These are phyloP conservation scores for Orthonyx spaldingii DNA, from an alignment of 2,113 vertebrate species.

Conservation along the genomic window DNA sequence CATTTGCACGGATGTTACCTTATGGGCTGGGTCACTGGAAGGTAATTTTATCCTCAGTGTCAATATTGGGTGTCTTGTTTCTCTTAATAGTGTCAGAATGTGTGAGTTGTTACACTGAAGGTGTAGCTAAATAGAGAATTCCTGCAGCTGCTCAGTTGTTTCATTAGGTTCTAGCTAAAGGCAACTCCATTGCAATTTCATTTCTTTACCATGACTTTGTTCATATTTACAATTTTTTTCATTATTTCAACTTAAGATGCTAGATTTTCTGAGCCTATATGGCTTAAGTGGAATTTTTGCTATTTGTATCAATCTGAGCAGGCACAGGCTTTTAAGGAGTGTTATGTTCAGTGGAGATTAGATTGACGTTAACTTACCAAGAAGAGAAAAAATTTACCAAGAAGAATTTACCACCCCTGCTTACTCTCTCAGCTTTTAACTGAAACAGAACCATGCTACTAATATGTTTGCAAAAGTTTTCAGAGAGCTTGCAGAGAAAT, in stretches of 20 bases:
- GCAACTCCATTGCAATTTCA: neutral
- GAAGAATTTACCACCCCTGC: neutral
- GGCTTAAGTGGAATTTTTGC: neutral
- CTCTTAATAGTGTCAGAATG: neutral
- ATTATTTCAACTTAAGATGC: neutral
- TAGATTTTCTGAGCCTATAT: neutral
- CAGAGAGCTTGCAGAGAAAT: neutral
- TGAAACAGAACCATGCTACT: neutral
- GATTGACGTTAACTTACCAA: neutral
- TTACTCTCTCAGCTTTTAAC: neutral
- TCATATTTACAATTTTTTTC: neutral
- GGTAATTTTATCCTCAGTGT: neutral
- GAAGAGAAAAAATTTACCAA: neutral
- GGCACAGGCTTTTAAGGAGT: neutral
- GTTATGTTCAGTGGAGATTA: neutral
- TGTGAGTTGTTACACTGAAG: neutral
- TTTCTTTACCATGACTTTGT: neutral
- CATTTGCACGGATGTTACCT: neutral
- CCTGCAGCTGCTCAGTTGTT: neutral
- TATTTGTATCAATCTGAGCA: neutral
- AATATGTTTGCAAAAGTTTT: neutral
- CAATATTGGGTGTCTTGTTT: neutral
- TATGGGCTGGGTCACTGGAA: neutral
- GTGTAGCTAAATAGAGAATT: neutral
- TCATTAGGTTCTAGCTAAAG: neutral